A percentile compares a stretch with the other conserved stretches of the same genome.
Evolutionary conservation across 2,797 vertebrate species (phyloP).

Genomic region (Dallia pectoralis): DNA sequence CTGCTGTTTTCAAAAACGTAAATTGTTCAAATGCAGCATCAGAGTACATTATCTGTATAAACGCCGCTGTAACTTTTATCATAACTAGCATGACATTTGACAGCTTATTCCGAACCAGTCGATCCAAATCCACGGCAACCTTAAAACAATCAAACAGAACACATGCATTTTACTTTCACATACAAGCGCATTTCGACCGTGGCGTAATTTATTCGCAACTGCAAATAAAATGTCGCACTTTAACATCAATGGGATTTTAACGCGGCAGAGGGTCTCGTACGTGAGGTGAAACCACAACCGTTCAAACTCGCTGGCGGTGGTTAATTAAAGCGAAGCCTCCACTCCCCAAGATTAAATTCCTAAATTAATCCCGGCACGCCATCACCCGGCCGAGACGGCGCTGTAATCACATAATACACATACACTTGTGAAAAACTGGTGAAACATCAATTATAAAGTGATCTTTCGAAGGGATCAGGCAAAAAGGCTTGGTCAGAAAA

Average conservation of each 20-base stretch:
- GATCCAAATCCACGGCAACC: not conserved
- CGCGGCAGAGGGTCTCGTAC: conserved; percentile 41
- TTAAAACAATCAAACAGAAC: not conserved
- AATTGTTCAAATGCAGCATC: not conserved
- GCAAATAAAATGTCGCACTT: conserved; percentile 39
- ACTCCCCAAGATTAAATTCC: conserved; percentile 57
- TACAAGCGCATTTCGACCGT: not conserved
- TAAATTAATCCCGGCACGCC: conserved; percentile 56
- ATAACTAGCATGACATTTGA: not conserved
- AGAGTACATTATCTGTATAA: not conserved
- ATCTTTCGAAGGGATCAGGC: conserved; percentile 37
- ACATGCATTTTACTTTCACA: not conserved
- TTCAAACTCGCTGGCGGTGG: conserved; percentile 40
- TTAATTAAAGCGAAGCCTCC: conserved; percentile 59
- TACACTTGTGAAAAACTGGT: conserved; percentile 39
- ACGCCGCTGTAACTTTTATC: not conserved
- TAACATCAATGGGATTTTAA: conserved; percentile 48
- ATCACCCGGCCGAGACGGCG: not conserved
- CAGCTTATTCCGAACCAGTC: not conserved
- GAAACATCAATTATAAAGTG: conserved; percentile 55
- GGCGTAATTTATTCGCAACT: not conserved
- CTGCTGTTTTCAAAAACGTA: not conserved
- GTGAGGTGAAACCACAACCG: conserved; percentile 32
- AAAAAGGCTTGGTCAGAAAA: not conserved
- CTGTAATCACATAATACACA: conserved; percentile 53